A percentile compares a stretch with the other conserved stretches of the same genome.
Conservation (phyloP, 2,797 vertebrate genomes). For the Sebastes itinus region DNA sequence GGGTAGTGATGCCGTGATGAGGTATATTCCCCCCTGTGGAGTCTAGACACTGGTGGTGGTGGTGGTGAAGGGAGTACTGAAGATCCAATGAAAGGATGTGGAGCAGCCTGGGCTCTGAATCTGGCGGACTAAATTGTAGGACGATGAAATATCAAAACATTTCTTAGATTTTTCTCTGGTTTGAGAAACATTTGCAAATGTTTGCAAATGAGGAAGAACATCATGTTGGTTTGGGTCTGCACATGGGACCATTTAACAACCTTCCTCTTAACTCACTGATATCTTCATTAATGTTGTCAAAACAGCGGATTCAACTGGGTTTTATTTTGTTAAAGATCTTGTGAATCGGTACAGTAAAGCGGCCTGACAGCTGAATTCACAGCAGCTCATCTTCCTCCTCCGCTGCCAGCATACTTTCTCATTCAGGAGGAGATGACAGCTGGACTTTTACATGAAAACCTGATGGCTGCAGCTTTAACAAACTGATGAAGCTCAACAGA, state of each 20-base stretch:
- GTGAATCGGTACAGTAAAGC: background rate
- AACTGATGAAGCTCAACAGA: constrained; percentile 13
- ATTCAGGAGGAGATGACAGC: constrained; percentile 37
- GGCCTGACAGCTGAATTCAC: background rate
- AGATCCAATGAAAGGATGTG: too few relatives aligned
- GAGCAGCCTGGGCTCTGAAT: too few relatives aligned
- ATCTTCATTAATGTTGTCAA: background rate
- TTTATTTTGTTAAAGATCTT: background rate
- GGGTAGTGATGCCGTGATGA: too few relatives aligned
- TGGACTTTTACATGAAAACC: constrained; percentile 47
- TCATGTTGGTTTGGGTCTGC: background rate
- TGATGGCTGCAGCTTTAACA: constrained; percentile 15
- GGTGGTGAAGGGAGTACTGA: too few relatives aligned
- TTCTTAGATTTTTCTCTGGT: background rate
- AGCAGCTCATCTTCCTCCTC: background rate
- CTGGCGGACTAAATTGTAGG: background rate
- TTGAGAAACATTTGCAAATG: background rate
- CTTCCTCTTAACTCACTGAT: background rate
- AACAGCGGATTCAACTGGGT: background rate
- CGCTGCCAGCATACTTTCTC: constrained; percentile 1
- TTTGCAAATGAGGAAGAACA: too few relatives aligned
- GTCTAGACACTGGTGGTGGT: too few relatives aligned
- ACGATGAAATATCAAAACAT: too few relatives aligned
- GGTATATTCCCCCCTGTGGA: too few relatives aligned
- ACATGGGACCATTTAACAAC: background rate